These are phyloP conservation scores for Anisognathus igniventris DNA, from an alignment of 2,797 vertebrate species.

Conservation along the genomic window DNA sequence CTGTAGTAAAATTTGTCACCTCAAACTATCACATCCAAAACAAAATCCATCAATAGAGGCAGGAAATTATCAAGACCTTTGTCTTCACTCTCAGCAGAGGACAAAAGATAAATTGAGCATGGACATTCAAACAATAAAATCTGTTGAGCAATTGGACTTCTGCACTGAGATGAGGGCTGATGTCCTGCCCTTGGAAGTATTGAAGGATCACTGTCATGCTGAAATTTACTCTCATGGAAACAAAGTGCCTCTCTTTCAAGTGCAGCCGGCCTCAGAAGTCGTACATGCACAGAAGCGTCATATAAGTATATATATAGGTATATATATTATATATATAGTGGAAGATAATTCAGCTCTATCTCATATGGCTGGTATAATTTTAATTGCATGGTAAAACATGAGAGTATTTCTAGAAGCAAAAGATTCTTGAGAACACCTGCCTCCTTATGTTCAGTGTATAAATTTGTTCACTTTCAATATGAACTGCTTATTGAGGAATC, in stretches of 20 bases:
- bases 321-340: neutral
- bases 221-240: neutral
- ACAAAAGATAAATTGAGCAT: neutral
- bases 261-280: accelerated
- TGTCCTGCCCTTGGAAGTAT: neutral
- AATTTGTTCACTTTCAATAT: neutral
- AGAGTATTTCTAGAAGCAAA: conserved; percentile 39
- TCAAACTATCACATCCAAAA: neutral
- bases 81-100: neutral
- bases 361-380: conserved; percentile 42
- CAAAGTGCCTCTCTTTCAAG: neutral
- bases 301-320: neutral
- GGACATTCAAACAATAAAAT: neutral
- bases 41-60: neutral
- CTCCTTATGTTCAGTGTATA: conserved; percentile 20
- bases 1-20: neutral
- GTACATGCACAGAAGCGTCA: neutral
- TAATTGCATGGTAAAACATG: conserved; percentile 25
- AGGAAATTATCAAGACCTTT: neutral
- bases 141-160: neutral
- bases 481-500: conserved; percentile 2
- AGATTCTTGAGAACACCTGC: neutral
- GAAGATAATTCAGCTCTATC: conserved; percentile 1
- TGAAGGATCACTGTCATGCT: neutral
- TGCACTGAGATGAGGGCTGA: neutral